Percentiles rank a stretch among this genome's conserved stretches.
These are phyloP conservation scores for Rhyacophila brunnea DNA, from an alignment of 1,140 invertebrate genomes.

Conservation along the genomic window DNA sequence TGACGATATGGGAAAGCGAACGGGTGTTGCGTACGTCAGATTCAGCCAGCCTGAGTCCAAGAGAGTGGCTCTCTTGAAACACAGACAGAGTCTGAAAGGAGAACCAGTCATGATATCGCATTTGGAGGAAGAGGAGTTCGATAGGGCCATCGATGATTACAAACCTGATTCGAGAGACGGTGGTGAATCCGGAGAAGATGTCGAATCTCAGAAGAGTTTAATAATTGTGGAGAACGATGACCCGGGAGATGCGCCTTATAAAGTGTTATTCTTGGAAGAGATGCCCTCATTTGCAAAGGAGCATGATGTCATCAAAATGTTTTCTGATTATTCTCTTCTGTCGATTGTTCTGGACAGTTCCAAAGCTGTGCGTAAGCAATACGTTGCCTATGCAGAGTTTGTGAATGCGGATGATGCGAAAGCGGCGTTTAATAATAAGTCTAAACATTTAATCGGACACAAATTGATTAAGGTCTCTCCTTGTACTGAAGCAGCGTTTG, in stretches of 20 bases:
- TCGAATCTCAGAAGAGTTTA: conserved; percentile 28
- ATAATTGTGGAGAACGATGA: conserved; percentile 30
- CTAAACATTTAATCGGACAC: conserved; percentile 57
- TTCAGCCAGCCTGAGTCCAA: conserved; percentile 70
- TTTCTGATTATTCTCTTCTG: conserved; percentile 68
- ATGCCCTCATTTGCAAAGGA: conserved; percentile 74
- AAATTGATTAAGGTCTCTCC: conserved; percentile 56
- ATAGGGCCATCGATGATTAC: conserved; percentile 64
- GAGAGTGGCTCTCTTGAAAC: conserved; percentile 64
- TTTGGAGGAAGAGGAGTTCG: conserved; percentile 63
- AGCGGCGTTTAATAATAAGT: conserved; percentile 55
- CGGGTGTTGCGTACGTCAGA: conserved; percentile 76
- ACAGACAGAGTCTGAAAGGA: conserved; percentile 60
- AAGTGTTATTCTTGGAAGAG: conserved; percentile 65
- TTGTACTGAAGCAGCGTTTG: conserved; percentile 55
- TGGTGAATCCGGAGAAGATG: conserved; percentile 30
- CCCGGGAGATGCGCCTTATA: conserved; percentile 40
- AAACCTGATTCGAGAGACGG: conserved; percentile 39
- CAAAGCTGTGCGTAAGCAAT: conserved; percentile 55
- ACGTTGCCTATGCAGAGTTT: conserved; percentile 73
- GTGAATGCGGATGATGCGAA: conserved; percentile 66
- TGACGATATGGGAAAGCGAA: conserved; percentile 73
- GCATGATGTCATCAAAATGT: conserved; percentile 74
- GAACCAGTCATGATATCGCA: conserved; percentile 60
- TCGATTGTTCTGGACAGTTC: conserved; percentile 66